These are phyloP conservation scores for Phalacrocorax brasilianus DNA, from an alignment of 2,113 vertebrate genomes.

Conservation along the genomic window DNA sequence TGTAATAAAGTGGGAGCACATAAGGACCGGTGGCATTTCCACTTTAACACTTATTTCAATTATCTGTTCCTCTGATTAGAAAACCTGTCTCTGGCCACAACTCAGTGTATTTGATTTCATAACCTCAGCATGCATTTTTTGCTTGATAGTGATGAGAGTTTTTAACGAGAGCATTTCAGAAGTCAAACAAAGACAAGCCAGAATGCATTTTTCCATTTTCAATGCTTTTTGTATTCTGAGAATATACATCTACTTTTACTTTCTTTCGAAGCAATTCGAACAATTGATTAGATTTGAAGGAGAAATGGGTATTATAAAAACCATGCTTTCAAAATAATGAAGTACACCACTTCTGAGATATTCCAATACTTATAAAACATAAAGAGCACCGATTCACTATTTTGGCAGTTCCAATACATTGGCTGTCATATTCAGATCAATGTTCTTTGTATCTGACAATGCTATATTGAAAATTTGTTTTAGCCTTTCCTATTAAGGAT, in stretches of 20 bases:
- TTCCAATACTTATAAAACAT: slow-evolving; percentile 23
- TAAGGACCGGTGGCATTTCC: not conserved
- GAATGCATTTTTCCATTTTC: not conserved
- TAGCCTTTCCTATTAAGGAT: not conserved
- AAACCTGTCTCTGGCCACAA: not conserved
- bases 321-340: not conserved
- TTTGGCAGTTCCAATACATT: not conserved
- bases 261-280: not conserved
- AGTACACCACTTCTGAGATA: not conserved
- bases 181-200: not conserved
- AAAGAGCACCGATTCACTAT: not conserved
- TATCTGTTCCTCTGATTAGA: not conserved
- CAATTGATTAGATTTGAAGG: slow-evolving; percentile 14
- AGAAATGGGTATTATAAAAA: not conserved
- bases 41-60: not conserved
- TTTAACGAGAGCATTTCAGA: not conserved
- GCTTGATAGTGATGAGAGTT: not conserved
- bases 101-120: not conserved
- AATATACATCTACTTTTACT: not conserved
- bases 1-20: not conserved
- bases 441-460: not conserved
- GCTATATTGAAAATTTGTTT: not conserved
- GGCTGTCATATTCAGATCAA: not conserved
- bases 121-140: not conserved
- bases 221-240: not conserved